These are phyloP conservation scores for Argyra leucocephala DNA, from an alignment of 2,888 invertebrate species.

Conservation along the genomic window DNA sequence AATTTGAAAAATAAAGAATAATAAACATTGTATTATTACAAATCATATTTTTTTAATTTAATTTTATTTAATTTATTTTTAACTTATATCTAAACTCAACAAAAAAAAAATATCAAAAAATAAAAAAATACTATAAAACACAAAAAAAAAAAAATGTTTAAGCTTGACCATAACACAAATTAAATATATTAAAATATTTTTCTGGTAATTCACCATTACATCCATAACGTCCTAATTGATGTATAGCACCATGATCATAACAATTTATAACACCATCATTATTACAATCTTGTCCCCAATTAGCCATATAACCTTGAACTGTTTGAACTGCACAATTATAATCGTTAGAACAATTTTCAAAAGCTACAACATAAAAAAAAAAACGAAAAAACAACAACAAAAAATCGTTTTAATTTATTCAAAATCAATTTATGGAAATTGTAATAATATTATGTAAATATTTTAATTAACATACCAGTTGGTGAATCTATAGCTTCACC, in stretches of 20 bases:
- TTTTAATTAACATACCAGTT: background rate
- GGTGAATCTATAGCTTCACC: background rate
- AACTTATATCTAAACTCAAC: too few species aligned
- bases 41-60: too few species aligned
- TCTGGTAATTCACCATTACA: conserved; percentile 8
- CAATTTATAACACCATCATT: conserved; percentile 5
- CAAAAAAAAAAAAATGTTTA: background rate
- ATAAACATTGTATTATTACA: too few species aligned
- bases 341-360: background rate
- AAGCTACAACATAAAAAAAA: background rate
- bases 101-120: too few species aligned
- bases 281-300: conserved; percentile 9
- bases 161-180: background rate
- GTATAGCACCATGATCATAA: conserved; percentile 9
- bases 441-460: background rate
- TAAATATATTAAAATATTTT: conserved; percentile 1
- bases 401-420: too few species aligned
- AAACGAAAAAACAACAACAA: too few species aligned
- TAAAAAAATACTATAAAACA: too few species aligned
- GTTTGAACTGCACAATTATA: background rate
- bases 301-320: conserved; percentile 9
- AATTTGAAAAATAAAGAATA: too few species aligned
- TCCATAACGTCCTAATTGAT: conserved; percentile 4
- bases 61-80: too few species aligned
- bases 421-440: too few species aligned